phyloP scores from a whole-genome alignment of 2,113 vertebrate species.

The Climacteris rufus region DNA sequence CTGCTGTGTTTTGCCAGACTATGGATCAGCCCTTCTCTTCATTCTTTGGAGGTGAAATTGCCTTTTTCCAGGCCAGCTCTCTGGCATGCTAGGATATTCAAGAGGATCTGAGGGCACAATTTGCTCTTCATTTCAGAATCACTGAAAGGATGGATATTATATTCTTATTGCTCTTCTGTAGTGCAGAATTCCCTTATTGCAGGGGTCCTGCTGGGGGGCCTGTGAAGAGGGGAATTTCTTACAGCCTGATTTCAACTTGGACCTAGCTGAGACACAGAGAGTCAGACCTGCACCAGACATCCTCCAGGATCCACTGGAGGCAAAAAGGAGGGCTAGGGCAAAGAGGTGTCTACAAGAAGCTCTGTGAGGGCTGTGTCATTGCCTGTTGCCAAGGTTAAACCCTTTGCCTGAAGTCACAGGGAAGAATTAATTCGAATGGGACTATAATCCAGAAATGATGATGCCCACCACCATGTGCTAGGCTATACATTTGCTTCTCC shows the following conservation, averaged over 20 bases:
- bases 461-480: background rate
- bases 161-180: background rate
- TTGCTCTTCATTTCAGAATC: background rate
- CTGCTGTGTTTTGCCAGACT: background rate
- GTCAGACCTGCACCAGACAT: background rate
- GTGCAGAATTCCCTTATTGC: background rate
- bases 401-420: background rate
- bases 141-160: background rate
- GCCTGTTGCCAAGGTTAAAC: background rate
- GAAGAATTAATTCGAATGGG: background rate
- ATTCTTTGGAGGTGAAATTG: background rate
- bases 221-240: background rate
- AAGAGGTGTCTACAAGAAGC: background rate
- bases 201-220: background rate
- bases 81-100: background rate
- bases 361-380: background rate
- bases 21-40: background rate
- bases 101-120: background rate
- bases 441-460: background rate
- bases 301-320: background rate
- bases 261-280: background rate
- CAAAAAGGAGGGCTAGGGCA: background rate
- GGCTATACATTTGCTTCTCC: background rate
- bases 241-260: background rate
- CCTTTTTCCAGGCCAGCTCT: background rate